phyloP scores from a whole-genome alignment of 2,888 invertebrate species.

The Epistrophe eligans region DNA sequence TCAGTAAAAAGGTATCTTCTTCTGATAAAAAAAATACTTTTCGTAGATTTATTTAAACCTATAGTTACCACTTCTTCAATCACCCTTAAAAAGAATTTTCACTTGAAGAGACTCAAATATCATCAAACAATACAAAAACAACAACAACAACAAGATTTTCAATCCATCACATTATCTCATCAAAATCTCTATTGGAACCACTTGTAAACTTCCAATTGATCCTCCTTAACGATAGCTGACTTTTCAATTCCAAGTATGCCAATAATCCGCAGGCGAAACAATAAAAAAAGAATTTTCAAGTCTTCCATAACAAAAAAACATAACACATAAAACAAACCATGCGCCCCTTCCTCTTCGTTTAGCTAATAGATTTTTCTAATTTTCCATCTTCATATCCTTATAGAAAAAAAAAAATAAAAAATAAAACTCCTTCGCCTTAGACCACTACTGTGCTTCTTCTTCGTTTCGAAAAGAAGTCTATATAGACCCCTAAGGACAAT shows the following conservation, averaged over 20 bases:
- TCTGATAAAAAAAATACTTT: no score
- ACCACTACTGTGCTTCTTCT: background rate
- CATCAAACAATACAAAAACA: background rate
- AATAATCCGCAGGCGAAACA: constrained; percentile 56
- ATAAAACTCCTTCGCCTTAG: constrained; percentile 1
- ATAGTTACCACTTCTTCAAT: background rate
- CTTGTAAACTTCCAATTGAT: constrained; percentile 51
- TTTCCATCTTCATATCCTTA: constrained; percentile 58
- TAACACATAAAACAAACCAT: background rate
- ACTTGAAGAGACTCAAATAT: constrained; percentile 1
- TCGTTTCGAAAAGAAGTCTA: background rate
- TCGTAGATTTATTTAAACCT: background rate
- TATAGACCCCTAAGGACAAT: constrained; percentile 47
- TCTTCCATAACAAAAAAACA: background rate
- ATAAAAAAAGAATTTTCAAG: constrained; percentile 33
- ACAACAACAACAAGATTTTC: background rate
- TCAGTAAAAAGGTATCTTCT: no score
- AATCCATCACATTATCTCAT: constrained; percentile 27
- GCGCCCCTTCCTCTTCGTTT: constrained; percentile 16
- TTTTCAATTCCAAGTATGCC: constrained; percentile 48
- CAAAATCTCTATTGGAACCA: constrained; percentile 25
- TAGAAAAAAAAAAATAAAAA: background rate
- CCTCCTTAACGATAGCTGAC: constrained; percentile 47
- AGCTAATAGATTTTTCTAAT: constrained; percentile 74
- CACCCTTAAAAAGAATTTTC: background rate